Evolutionary conservation across 2,888 invertebrate species (phyloP).

Genomic region (Nezara viridula): DNA sequence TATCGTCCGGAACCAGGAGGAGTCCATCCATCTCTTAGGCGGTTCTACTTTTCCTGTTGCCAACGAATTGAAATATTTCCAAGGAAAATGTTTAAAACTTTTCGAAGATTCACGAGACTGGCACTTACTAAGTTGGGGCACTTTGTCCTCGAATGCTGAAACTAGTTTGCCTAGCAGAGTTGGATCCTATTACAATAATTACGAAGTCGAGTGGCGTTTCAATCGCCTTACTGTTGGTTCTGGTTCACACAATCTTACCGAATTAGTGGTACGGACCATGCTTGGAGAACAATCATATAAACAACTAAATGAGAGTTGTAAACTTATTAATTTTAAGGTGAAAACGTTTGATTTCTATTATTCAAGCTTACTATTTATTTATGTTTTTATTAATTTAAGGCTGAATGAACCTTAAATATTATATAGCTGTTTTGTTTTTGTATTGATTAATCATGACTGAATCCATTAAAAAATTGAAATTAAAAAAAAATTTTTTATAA

Average conservation of each 20-base stretch:
- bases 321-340: too few species aligned
- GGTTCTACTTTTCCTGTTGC: not conserved
- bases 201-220: not conserved
- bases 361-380: too few species aligned
- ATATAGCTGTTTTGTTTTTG: too few species aligned
- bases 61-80: not conserved
- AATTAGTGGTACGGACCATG: not conserved
- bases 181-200: not conserved
- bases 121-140: not conserved
- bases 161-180: not conserved
- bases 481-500: too few species aligned
- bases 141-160: not conserved
- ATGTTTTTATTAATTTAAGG: too few species aligned
- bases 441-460: too few species aligned
- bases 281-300: not conserved
- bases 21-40: not conserved
- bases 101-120: not conserved
- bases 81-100: not conserved
- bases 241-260: not conserved
- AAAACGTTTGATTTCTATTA: too few species aligned
- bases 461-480: too few species aligned
- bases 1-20: not conserved
- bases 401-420: too few species aligned
- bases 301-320: too few species aligned
- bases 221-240: not conserved